Evolutionary conservation across 2,797 vertebrate genomes (phyloP).

Genomic region (Schizopygopsis pylzovi): DNA sequence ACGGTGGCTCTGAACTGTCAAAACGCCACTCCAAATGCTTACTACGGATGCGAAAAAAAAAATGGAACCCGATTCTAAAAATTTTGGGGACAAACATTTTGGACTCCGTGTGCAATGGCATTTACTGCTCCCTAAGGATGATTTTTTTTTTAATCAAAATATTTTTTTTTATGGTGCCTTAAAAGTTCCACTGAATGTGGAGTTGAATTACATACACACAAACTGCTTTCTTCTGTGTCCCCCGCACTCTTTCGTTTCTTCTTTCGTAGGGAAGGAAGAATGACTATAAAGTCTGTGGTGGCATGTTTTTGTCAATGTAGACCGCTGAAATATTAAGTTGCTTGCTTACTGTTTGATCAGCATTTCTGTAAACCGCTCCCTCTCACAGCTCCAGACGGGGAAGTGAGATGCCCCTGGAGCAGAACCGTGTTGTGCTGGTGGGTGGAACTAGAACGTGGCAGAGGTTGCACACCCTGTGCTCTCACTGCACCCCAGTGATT

Average conservation of each 20-base stretch:
- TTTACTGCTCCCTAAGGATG: not conserved
- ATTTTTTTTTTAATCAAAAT: not conserved
- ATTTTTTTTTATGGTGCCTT: not conserved
- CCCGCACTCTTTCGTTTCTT: not conserved
- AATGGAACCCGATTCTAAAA: too few species aligned
- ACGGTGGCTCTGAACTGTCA: too few species aligned
- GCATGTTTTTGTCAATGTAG: not conserved
- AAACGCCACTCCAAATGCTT: too few species aligned
- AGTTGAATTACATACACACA: not conserved
- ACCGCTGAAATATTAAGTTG: not conserved
- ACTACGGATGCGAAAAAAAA: too few species aligned
- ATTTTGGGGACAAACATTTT: too few species aligned
- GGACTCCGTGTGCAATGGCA: too few species aligned
- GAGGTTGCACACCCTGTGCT: slow-evolving; percentile 10
- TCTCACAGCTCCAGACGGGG: not conserved
- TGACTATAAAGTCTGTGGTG: not conserved
- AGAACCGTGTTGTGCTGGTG: slow-evolving; percentile 6
- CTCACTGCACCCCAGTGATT: slow-evolving; percentile 28
- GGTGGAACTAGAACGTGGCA: slow-evolving; percentile 26
- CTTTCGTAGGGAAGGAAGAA: slow-evolving; percentile 8
- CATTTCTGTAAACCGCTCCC: not conserved
- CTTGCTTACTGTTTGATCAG: not conserved
- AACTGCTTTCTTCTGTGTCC: not conserved
- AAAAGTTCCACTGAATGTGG: not conserved
- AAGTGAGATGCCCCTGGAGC: slow-evolving; percentile 30